A percentile compares a stretch with the other conserved stretches of the same genome.
These are phyloP conservation scores for Petrocephalus microphthalmus DNA, from an alignment of 2,113 vertebrate species.

Conservation along the genomic window DNA sequence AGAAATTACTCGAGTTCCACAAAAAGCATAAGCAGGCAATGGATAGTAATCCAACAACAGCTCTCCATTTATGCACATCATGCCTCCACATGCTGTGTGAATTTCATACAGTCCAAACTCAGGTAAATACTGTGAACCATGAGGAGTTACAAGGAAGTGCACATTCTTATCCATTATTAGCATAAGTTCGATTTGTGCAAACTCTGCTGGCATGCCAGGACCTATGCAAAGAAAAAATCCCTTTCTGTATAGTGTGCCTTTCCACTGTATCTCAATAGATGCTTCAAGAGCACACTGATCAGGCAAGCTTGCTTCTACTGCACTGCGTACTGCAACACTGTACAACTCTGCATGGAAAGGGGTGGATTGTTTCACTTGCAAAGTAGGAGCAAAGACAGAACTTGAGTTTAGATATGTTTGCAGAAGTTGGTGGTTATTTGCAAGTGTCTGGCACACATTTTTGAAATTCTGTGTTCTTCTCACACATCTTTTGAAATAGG, in stretches of 20 bases:
- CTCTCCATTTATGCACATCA: not conserved
- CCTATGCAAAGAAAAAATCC: slow-evolving; percentile 21
- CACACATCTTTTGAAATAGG: slow-evolving; percentile 33
- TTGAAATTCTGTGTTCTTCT: slow-evolving; percentile 29
- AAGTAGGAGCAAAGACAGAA: slow-evolving; percentile 25
- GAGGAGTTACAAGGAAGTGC: not conserved
- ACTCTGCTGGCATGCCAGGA: slow-evolving; percentile 4
- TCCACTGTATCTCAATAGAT: slow-evolving; percentile 20
- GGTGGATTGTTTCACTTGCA: slow-evolving; percentile 21
- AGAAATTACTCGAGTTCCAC: not conserved
- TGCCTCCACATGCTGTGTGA: not conserved
- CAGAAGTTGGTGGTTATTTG: slow-evolving; percentile 27
- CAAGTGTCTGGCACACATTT: slow-evolving; percentile 31
- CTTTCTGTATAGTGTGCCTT: slow-evolving; percentile 26
- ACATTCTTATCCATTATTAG: slow-evolving; percentile 6
- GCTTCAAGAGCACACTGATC: not conserved
- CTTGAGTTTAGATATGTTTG: slow-evolving; percentile 21
- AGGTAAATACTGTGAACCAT: not conserved
- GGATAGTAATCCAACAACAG: not conserved
- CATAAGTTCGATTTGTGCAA: slow-evolving; percentile 27
- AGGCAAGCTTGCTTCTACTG: slow-evolving; percentile 12
- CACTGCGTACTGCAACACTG: slow-evolving; percentile 19
- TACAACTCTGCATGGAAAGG: slow-evolving; percentile 30
- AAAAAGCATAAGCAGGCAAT: not conserved
- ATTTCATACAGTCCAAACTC: not conserved